These are phyloP conservation scores for Xanthorhoe spadicearia DNA, from an alignment of 2,888 invertebrate genomes.

Conservation along the genomic window DNA sequence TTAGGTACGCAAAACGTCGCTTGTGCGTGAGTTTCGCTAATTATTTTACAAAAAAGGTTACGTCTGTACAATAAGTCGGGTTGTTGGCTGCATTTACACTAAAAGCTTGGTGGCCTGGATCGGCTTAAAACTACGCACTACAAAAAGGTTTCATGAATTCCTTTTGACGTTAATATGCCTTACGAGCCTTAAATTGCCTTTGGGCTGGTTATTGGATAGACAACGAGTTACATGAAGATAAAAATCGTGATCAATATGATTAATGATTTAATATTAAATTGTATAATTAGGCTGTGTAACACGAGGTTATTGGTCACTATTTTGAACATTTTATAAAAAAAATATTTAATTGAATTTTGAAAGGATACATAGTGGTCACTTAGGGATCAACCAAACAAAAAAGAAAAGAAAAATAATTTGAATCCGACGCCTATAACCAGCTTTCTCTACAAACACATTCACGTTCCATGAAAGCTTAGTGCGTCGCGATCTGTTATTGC, in stretches of 20 bases:
- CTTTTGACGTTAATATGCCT: neutral
- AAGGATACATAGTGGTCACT: too few relatives aligned
- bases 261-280: too few relatives aligned
- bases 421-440: neutral
- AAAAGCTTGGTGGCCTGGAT: constrained; percentile 8
- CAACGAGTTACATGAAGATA: too few relatives aligned
- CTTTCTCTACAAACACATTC: neutral
- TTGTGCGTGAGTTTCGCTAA: constrained; percentile 44
- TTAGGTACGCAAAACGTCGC: constrained; percentile 42
- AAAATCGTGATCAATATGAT: too few relatives aligned
- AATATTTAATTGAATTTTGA: too few relatives aligned
- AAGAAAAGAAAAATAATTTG: too few relatives aligned
- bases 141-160: neutral
- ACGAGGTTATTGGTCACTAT: too few relatives aligned
- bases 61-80: constrained; percentile 31
- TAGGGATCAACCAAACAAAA: too few relatives aligned
- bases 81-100: constrained; percentile 10
- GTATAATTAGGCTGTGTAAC: too few relatives aligned
- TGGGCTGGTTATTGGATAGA: too few relatives aligned
- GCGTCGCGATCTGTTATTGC: constrained; percentile 30
- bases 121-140: neutral
- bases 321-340: too few relatives aligned
- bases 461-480: constrained; percentile 22
- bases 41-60: constrained; percentile 42
- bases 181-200: too few relatives aligned